Evolutionary conservation across 2,113 vertebrate species (phyloP), one percentile per base, ranked within the genome.

Genomic region (Glaucomys volans): DNA sequence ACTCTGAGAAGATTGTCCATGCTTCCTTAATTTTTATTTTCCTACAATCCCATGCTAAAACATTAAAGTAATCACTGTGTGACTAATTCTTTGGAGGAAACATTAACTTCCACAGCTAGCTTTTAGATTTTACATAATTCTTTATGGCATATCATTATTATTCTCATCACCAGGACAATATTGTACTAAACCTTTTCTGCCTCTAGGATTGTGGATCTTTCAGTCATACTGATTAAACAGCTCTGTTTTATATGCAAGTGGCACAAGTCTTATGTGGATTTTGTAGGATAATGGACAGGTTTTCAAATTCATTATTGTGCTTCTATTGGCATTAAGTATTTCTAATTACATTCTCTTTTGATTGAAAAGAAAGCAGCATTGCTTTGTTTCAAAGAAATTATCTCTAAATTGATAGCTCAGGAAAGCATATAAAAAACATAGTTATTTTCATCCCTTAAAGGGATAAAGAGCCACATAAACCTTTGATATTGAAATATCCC

Each of bases 271-370:
- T 71, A 89, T 54, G 57, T 79, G 90, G 76, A 94, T 93, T 95
- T 83, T 82, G 32, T 87, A 81, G 90, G 85, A 95, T 94, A 92
- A 96, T 66, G 7, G 83, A 66, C 52, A 90, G 4, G 13, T 95
- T 97, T 95, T 90, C 37, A 96, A 94, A 84, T 84, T 62, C 52
- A 96, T 88, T 95, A 80, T 35, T n/a, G 22, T 66, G 59, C 26
- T 93, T 97, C 57, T 84, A 6, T 44, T 96, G 76, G 14, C 76
- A 93, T 87, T 87, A 84, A 85, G 87, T 13, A 82, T 90, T 80
- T 93, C 71, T 90, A 93, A 96, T 95, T 95, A 94, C 62, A 44
- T 44, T 91, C 52, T 89, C 66, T 50, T 91, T 54, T 91, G 28
- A 67, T 71, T 64, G 30, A 83, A 77, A 95, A 66, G n/a, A 94